Base-by-base conservation (phyloP, 2,113 vertebrate species). In the Vimba vimba region DNA sequence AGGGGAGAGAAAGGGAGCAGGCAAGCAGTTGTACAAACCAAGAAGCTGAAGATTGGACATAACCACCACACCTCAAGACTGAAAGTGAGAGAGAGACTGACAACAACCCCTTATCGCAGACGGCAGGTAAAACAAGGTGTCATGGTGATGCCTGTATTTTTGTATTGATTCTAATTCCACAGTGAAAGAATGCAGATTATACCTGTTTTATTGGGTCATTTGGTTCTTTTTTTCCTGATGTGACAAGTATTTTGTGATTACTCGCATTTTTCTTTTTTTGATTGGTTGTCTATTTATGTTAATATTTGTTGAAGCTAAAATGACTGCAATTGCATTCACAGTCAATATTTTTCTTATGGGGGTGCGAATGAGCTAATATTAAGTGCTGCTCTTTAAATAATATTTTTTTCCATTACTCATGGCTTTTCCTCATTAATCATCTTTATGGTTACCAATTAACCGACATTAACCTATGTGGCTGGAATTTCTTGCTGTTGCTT, bases 1-100 rank as follows among this genome's bases (percentile, higher is more conserved):
- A 92, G 94, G 92, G 91, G 93, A 93, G 92, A 94, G 93, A 92
- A 91, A 93, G 91, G 52, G 76, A 75, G 90, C 88, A 91, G 85
- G 89, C 87, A 43, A 89, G 93, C 93, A 95, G 92, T 94, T 92
- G 92, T 92, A 91, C 89, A 91, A 93, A 92, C 90, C 92, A 90
- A 89, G 79, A 92, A 93, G 89, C 91, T 88, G 85, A 91, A 93
- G 94, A 93, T 93, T 94, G 92, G 39, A 94, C 92, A 92, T 82
- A 83, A 82, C 89, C 59, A 86, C 45, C 45, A 86, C 82, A 80
- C 79, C 68, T 76, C 79, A 86, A 85, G 78, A 84, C 47, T 60
- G 82, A 79, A 66, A 71, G 69, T 76, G 82, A 79, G 89, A 83
- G 86, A 89, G 81, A 89, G 89, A 78, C 62, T 15, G 83, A 92